Evolutionary conservation across 2,113 vertebrate species (phyloP).

Genomic region (Tonatia bakeri): DNA sequence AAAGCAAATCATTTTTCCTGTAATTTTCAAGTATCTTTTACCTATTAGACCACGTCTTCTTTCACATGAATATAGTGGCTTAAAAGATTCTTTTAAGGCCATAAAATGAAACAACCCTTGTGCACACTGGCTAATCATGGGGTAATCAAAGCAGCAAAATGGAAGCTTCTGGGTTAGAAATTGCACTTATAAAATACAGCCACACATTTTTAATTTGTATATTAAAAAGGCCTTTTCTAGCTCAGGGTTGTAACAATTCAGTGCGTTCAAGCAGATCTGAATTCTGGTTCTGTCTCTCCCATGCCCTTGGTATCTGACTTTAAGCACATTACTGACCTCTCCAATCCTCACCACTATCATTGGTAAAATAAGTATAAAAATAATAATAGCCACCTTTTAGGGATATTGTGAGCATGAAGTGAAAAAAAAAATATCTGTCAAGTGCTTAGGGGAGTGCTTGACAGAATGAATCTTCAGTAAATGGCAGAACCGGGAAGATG

Average conservation of each 20-base stretch:
- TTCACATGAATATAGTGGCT: constrained; percentile 6
- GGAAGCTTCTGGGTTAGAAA: constrained; percentile 54
- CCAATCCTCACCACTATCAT: constrained; percentile 9
- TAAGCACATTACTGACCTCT: neutral
- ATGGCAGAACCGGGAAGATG: neutral
- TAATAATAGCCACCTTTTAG: constrained; percentile 14
- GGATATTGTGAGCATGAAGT: neutral
- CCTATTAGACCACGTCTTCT: constrained; percentile 27
- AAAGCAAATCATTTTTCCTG: constrained; percentile 40
- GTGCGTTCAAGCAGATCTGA: neutral
- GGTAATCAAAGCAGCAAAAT: constrained; percentile 60
- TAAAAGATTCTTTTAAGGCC: constrained; percentile 25
- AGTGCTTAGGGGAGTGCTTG: neutral
- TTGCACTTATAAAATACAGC: constrained; percentile 59
- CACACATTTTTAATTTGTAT: constrained; percentile 27
- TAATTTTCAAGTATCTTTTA: constrained; percentile 50
- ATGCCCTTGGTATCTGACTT: neutral
- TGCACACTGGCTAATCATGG: neutral
- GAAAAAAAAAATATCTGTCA: constrained; percentile 16
- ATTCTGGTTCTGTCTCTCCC: neutral
- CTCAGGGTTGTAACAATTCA: neutral
- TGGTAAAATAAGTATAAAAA: neutral
- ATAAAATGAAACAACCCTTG: constrained; percentile 60
- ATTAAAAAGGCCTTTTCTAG: constrained; percentile 37
- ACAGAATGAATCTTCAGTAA: neutral